phyloP scores from a whole-genome alignment of 2,888 invertebrate genomes.

The Euplagia quadripunctaria region DNA sequence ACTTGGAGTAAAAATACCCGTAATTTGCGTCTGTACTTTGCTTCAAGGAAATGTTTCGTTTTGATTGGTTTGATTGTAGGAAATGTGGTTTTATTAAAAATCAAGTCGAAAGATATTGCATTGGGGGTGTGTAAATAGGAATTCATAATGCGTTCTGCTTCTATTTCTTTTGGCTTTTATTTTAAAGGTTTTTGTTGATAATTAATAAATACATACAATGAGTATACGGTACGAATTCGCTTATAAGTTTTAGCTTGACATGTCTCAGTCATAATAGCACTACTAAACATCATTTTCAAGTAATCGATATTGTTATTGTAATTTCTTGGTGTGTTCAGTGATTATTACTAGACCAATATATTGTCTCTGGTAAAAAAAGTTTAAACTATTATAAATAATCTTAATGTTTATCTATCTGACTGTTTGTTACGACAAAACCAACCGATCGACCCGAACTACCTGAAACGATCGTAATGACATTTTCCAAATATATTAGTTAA shows the following conservation, averaged over 20 bases:
- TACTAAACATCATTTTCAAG: too few species aligned
- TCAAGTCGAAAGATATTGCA: neutral
- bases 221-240: neutral
- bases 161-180: neutral
- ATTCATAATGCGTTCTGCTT: neutral
- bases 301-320: too few species aligned
- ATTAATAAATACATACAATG: neutral
- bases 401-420: too few species aligned
- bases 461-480: too few species aligned
- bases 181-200: neutral
- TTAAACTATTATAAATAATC: too few species aligned
- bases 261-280: neutral
- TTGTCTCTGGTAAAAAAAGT: too few species aligned
- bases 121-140: conserved; percentile 1
- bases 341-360: too few species aligned
- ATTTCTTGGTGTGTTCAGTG: too few species aligned
- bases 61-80: conserved; percentile 13
- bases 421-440: too few species aligned
- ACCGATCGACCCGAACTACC: too few species aligned
- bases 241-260: neutral
- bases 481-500: too few species aligned
- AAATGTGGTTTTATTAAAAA: conserved; percentile 10
- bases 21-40: conserved; percentile 1
- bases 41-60: conserved; percentile 18
- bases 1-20: conserved; percentile 2